Evolutionary conservation across 1,140 invertebrate genomes (phyloP), one percentile per base, ranked within the genome.

Genomic region (Euglossa dilemma): DNA sequence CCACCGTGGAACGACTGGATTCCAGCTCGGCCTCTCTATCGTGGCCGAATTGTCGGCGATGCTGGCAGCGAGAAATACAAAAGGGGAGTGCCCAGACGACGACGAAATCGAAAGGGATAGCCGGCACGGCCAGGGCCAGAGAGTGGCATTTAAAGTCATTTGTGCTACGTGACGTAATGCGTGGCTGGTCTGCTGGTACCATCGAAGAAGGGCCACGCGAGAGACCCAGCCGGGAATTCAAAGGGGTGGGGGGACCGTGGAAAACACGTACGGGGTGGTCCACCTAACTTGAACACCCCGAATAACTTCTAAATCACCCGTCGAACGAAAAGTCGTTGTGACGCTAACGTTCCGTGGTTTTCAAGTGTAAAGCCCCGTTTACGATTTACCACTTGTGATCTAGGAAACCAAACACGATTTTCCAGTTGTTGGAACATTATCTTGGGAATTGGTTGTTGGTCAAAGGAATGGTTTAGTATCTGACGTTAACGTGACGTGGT

Each of bases 101-200:
- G 25, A 59, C 77, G 69, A 84, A 84, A 84, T 84, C 67, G 82
- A 84, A 84, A 80, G 82, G 82, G 82, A 79, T 70, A 73, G 76
- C 66, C 69, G 43, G 28, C 57, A 50, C 12, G 16, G 23, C 54
- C n/a, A 66, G 36, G n/a, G 64, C 36, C 50, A n/a, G 18, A n/a
- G 18, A 83, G 74, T 63, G 71, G 85, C 75, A 80, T 87, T 86
- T 84, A 87, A 80, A 86, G 75, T 59, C 77, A 80, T 84, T 80
- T 54, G 75, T 83, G 76, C 52, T 75, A 69, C 57, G 77, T 87
- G 69, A 87, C 63, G 82, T 87, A 87, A 87, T 45, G 81, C 23
- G 54, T 50, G 43, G 54, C 45, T 74, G 23, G 63, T 54, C 61
- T 56, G 73, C 47, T 57, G 61, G 63, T 75, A 61, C 20, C 25